A percentile compares a stretch with the other conserved stretches of the same genome.
These are phyloP conservation scores for Ephestia elutella DNA, from an alignment of 1,140 invertebrate genomes.

Conservation along the genomic window DNA sequence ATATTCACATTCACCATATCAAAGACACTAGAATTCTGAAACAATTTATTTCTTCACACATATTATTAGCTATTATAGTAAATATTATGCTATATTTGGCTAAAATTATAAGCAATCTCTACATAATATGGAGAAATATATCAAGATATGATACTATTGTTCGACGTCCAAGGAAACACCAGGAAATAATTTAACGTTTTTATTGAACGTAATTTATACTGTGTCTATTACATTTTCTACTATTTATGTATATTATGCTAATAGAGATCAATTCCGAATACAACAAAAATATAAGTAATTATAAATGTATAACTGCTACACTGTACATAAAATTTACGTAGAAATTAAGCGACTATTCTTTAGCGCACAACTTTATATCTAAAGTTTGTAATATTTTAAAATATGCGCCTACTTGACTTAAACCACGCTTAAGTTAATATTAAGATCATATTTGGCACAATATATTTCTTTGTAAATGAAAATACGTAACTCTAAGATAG, in stretches of 20 bases:
- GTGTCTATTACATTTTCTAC: conserved; percentile 56
- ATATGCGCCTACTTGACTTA: conserved; percentile 1
- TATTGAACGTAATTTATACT: conserved; percentile 67
- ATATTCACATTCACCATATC: conserved; percentile 20
- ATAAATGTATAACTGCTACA: conserved; percentile 37
- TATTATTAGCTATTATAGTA: neutral
- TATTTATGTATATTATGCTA: conserved; percentile 36
- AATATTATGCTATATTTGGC: neutral
- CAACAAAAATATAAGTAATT: conserved; percentile 31
- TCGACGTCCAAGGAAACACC: conserved; percentile 29
- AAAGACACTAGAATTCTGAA: conserved; percentile 26
- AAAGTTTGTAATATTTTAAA: conserved; percentile 7
- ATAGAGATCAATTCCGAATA: conserved; percentile 40
- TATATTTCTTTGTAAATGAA: conserved; percentile 1
- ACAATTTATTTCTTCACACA: conserved; percentile 17
- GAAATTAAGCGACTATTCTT: conserved; percentile 16
- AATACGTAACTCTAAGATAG: conserved; percentile 1
- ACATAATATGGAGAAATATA: neutral
- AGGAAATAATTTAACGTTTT: conserved; percentile 62
- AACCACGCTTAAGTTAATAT: conserved; percentile 4
- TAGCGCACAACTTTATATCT: conserved; percentile 8
- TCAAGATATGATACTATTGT: neutral
- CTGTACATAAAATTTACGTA: conserved; percentile 49
- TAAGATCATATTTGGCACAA: conserved; percentile 9
- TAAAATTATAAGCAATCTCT: conserved; percentile 1